A percentile compares a stretch with the other conserved stretches of the same genome.
phyloP scores from a whole-genome alignment of 2,888 invertebrate genomes.

The Andrena minutula region DNA sequence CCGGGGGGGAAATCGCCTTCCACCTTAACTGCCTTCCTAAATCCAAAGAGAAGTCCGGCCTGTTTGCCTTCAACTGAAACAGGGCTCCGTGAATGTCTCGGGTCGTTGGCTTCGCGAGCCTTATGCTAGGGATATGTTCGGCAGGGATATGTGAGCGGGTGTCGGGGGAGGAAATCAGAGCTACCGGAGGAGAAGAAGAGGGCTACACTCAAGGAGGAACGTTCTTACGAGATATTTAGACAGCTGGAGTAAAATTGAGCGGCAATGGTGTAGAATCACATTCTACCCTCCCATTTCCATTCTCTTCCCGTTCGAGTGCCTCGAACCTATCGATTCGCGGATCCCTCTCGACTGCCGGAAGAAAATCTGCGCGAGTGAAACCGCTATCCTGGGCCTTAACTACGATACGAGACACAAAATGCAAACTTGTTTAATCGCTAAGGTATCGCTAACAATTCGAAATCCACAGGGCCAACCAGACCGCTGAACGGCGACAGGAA shows the following conservation, averaged over 20 bases:
- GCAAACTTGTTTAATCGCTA: slow-evolving; percentile 21
- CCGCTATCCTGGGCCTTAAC: slow-evolving; percentile 25
- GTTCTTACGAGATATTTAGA: slow-evolving; percentile 14
- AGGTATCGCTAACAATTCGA: slow-evolving; percentile 47
- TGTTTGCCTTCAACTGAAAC: not conserved
- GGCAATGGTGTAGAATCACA: slow-evolving; percentile 6
- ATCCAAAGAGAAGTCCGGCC: not conserved
- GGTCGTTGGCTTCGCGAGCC: not conserved
- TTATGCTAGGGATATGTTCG: slow-evolving; percentile 53
- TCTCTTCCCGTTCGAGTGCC: not conserved
- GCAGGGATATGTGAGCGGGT: slow-evolving; percentile 47
- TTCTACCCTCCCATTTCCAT: not conserved
- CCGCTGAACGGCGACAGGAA: not conserved
- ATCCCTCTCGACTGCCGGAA: slow-evolving; percentile 20
- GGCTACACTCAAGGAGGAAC: not conserved
- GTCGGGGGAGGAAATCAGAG: not conserved
- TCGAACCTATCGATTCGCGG: slow-evolving; percentile 4
- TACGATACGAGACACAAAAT: slow-evolving; percentile 51
- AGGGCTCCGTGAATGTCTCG: not conserved
- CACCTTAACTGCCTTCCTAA: not conserved
- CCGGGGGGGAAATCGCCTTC: not conserved
- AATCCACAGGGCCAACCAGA: not conserved
- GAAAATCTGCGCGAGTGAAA: slow-evolving; percentile 40
- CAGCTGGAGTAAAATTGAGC: slow-evolving; percentile 38
- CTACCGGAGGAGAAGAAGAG: not conserved